Evolutionary conservation across 2,113 vertebrate genomes (phyloP), one percentile per base, ranked within the genome.

Genomic region (Caracal caracal): DNA sequence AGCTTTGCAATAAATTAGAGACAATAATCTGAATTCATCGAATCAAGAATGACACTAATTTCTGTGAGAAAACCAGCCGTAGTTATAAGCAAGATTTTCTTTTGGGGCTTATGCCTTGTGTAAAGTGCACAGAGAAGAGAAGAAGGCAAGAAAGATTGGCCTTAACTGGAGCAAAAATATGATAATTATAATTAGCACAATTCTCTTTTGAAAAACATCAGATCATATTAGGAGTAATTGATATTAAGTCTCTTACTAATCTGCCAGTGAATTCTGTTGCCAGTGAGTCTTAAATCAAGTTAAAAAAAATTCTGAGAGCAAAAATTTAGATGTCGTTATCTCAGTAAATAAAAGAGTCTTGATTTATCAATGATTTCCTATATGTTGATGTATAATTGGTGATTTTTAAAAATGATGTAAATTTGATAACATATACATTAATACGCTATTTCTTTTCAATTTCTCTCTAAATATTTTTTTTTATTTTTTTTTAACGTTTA

Each of bases 1-100:
- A 97, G 53, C 26, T 80, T 75, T 97, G 76, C 87, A 94, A 30
- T 95, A 98, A 68, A 47, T 70, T 88, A 97, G 82, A 97, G 92
- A 87, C 88, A 86, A 94, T 90, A 66, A 95, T 93, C 93, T 87
- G 81, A 97, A 53, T 94, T 97, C 93, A 95, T 88, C 71, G n/a
- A 92, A 97, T 97, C 75, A 97, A 88, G 94, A 96, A 56, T 28
- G 90, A 26, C 17, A 53, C n/a, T 92, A 94, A 70, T 89, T 97
- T 96, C 75, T 94, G 63, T 80, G 47, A 88, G 61, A 47, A 98
- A 97, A 40, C 3, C 30, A 96, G 94, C 92, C 78, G 88, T 97
- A 95, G 13, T 97, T 97, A 93, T 47, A 94, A 89, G 84, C 0
- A 97, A 33, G 26, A 66, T 88, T 81, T 75, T 33, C 19, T 19